A percentile compares a stretch with the other conserved stretches of the same genome.
Evolutionary conservation across 2,797 vertebrate genomes (phyloP).

Genomic region (Enteromius thamalakanensis): DNA sequence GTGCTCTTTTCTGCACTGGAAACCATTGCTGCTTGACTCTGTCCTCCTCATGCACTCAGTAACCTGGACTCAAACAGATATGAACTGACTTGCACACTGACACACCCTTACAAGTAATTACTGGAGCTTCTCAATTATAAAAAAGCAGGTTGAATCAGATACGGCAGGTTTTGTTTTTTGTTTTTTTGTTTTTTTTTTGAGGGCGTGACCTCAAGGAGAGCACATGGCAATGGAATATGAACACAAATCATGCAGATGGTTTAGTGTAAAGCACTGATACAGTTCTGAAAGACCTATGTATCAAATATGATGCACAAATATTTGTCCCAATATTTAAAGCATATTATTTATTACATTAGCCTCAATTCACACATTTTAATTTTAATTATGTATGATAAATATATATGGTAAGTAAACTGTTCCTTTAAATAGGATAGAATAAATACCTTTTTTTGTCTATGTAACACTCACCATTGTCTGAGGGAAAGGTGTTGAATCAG

Average conservation of each 20-base stretch:
- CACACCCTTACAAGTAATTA: constrained; percentile 26
- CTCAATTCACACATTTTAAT: not conserved
- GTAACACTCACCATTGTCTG: not conserved
- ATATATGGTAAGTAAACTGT: not conserved
- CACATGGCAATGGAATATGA: constrained; percentile 27
- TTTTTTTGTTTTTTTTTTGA: not conserved
- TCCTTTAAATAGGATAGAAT: not conserved
- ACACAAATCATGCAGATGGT: not conserved
- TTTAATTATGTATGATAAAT: not conserved
- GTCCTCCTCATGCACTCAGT: constrained; percentile 17
- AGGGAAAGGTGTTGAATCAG: not conserved
- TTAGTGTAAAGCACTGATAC: not conserved
- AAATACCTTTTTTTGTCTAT: not conserved
- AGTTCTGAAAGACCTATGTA: not conserved
- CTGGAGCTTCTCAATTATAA: constrained; percentile 9
- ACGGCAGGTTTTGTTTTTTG: not conserved
- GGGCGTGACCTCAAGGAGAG: not conserved
- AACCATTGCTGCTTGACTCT: constrained; percentile 26
- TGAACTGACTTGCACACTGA: constrained; percentile 32
- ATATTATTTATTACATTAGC: not conserved
- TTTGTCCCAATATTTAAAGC: not conserved
- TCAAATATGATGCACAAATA: not conserved
- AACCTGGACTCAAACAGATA: constrained; percentile 23
- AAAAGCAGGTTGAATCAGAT: constrained; percentile 5
- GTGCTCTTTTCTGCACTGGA: constrained; percentile 25